A percentile compares a stretch with the other conserved stretches of the same genome.
Conservation (phyloP, 1,140 invertebrate species). For the Psilanteris sp. region DNA sequence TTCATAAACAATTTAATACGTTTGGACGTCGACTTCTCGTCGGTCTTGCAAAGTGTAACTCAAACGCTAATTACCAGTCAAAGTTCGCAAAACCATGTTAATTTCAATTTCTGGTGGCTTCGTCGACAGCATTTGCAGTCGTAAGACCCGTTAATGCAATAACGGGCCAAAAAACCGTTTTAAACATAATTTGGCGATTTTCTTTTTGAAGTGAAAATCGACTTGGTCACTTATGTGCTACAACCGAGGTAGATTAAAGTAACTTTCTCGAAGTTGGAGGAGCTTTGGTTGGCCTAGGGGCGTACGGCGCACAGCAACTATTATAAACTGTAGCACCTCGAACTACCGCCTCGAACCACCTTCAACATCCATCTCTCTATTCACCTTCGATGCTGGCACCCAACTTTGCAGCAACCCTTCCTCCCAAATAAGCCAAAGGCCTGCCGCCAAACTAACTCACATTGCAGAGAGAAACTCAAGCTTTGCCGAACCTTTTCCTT, state of each 20-base stretch:
- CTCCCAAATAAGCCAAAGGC: constrained; percentile 77
- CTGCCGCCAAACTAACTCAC: constrained; percentile 75
- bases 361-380: constrained; percentile 66
- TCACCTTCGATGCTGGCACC: constrained; percentile 63
- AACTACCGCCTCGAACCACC: constrained; percentile 77
- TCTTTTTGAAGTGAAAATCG: constrained; percentile 64
- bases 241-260: constrained; percentile 79
- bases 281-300: constrained; percentile 76
- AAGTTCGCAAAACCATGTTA: constrained; percentile 56
- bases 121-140: constrained; percentile 28
- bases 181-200: constrained; percentile 51
- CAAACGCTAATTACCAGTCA: constrained; percentile 50
- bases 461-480: constrained; percentile 68
- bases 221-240: constrained; percentile 65
- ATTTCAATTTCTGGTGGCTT: constrained; percentile 47
- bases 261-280: constrained; percentile 79
- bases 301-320: constrained; percentile 76
- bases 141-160: constrained; percentile 44
- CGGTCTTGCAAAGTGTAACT: constrained; percentile 47
- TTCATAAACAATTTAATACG: constrained; percentile 56
- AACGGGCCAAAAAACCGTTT: constrained; percentile 37
- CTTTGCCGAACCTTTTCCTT: constrained; percentile 65
- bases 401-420: constrained; percentile 63
- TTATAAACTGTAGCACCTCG: constrained; percentile 81
- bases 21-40: constrained; percentile 37